Evolutionary conservation across 2,888 invertebrate genomes (phyloP), one percentile per base, ranked within the genome.

Genomic region (Polylopha cassiicola): DNA sequence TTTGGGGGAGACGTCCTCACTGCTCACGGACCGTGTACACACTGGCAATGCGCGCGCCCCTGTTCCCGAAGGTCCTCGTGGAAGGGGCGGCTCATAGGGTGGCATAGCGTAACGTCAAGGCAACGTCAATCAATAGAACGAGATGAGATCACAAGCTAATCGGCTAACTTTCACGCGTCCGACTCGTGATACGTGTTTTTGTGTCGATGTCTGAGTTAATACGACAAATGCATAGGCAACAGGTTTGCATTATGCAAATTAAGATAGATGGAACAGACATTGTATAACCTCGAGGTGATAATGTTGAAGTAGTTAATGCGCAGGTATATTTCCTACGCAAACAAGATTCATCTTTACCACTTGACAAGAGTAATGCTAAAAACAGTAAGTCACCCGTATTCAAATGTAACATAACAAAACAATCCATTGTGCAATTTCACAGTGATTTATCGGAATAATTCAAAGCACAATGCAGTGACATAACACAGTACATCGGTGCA

Each of bases 21-120:
- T 47, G 60, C 54, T 44, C 73, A 59, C 58, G 65, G 61, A 64
- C 54, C 58, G 67, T 67, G 61, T 73, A 70, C 64, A 70, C 62
- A 81, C 80, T 80, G 76, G 73, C 71, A 70, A 70, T 82, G 84
- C 85, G 84, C 78, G 77, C 75, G 73, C 79, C 80, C 82, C 80
- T 79, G 65, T 76, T 81, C 82, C 81, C 76, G 71, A 63, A 73
- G 78, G 76, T 77, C 82, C 79, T 78, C 67, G 68, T 76, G 61
- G 69, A 76, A 74, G 80, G 84, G 85, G 80, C 71, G 75, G 78
- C 57, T 69, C 54, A 64, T 66, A 69, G 85, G 84, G 81, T 81
- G 82, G 78, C 72, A 68, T 75, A 59, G 76, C 64, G 70, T 66
- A 69, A 64, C 70, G 69, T 68, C 72, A 75, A 73, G 71, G 72